Base-by-base conservation (phyloP, 2,113 vertebrate genomes). In the Tetrax tetrax region DNA sequence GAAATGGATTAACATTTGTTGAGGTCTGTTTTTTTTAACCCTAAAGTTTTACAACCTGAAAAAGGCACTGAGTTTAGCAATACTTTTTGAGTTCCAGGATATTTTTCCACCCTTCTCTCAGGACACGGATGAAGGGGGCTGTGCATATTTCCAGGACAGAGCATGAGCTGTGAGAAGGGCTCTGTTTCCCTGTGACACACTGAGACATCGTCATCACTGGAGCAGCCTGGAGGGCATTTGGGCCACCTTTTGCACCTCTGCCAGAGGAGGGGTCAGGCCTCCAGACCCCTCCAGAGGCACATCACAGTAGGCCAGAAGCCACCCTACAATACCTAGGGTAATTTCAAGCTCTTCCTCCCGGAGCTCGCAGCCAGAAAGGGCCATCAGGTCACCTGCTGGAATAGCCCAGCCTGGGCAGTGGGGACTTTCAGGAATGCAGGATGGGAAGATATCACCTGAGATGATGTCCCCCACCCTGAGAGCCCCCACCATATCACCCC, bases 121-220 rank as follows among this genome's bases (percentile, higher is more conserved):
- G 53, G 9, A 4, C 5, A 3, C 33, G 48, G 29, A 14, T 56
- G 63, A 66, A 60, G 47, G 38, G 4, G 68, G 10, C 35, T 47
- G 48, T 23, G 6, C 3, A 1, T 12, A 24, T n/a, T 77, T 43
- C 43, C 53, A 83, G 59, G 33, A 21, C n/a, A n/a, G 23, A 35
- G n/a, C 17, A 8, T 3, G 16, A 75, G 14, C 61, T 51, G 33
- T 66, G 16, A 43, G 43, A 31, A 71, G 63, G 35, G 33, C 71
- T 79, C 47, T 33, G 53, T 0, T 43, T 89, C 41, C 41, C 41
- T 43, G 41, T 43, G 41, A 43, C 56, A 38, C 14, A 4, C 45
- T 0, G 2, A 68, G 33, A 66, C 35, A 27, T 0, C 4, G 35
- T 5, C 28, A 13, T 14, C 38, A 15, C 28, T 68, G 43, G 13